Base-by-base conservation (phyloP, 30 jellyfish, hydroid and myxozoan genomes). In the Aurelia aurita region DNA sequence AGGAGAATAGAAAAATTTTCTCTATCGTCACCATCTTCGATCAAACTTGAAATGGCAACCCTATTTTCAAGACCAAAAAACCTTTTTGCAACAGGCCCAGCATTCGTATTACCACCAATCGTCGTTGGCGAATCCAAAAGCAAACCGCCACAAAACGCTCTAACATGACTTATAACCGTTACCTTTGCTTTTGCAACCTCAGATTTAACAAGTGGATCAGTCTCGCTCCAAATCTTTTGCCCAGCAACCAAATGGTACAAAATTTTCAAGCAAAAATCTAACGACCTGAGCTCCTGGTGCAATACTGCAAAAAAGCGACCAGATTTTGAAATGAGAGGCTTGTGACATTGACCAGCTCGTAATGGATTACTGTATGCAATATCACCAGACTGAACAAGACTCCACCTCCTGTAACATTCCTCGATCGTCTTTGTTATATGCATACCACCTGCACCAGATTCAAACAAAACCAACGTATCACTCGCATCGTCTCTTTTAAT, bases 271-370 rank as follows among this genome's bases (percentile, higher is more conserved):
- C 14, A 12, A 20, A 23, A 23, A 32, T 65, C 57, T 7, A 65
- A 12, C 10, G 77, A 27, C 6, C 77, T 20, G 39, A 20, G 57
- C 21, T 20, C 11, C 57, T 26, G 77, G 57, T 65, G 77, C 58
- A 65, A 21, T 5, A 65, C 29, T 9, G 58, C 77, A 27, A 65
- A 51, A 51, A 65, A 20, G 18, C 14, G 39, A 12, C 51, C 55
- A 12, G 55, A 10, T 11, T 26, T 11, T 10, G 55, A 5, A 23
- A 23, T 12, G 54, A 65, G 15, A 5, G 77, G 77, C 55, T 53
- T 13, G 57, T 65, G 77, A 32, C 77, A 26, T 31, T 65, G 77
- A 20, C 77, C 14, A 5, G 77, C 58, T 65, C 77, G 23, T 65
- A 5, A 53, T 23, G 57, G 77, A 7, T 65, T 32, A 8, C 10